Evolutionary conservation across 2,113 vertebrate genomes (phyloP), one percentile per base, ranked within the genome.

Genomic region (Galbula dea): DNA sequence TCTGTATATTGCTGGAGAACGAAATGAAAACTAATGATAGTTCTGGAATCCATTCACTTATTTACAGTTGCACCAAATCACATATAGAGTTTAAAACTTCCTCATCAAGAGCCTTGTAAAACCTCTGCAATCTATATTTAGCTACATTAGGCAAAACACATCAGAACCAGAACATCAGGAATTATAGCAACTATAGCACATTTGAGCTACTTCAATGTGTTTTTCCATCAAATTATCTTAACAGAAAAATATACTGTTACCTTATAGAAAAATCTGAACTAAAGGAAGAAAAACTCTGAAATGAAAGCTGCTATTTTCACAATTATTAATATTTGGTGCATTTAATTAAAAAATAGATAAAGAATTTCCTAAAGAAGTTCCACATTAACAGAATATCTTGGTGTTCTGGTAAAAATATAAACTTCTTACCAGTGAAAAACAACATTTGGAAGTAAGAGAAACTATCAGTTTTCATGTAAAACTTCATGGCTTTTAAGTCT

Each of bases 401-500:
- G 65, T 54, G 76, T 72, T 82, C 71, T 74, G 62, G 18, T 26
- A 82, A 90, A 95, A 75, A 77, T 41, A 77, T 43, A 94, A 85
- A 85, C 89, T 73, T 85, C 57, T 16, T 84, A 66, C 13, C 74
- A 71, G 23, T 39, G 66, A 85, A 87, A 66, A 87, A 49, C 54
- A 89, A n/a, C 41, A 75, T 78, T 87, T 77, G 57, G 34, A 96
- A 41, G 83, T 41, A 71, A 63, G 51, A 52, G 62, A 92, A 89
- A 83, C 80, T 75, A 87, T 94, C 82, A 34, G 52, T 79, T 91
- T 95, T 92, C 89, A 94, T 27, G 2, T 48, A 79, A 81, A 86
- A 95, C 74, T 87, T 95, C 71, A 81, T 15, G 63, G 91, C 55
- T 93, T 93, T 74, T 92, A 90, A 83, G 80, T 59, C 18, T 84